These are phyloP conservation scores for Archips crataeganus DNA, from an alignment of 2,888 invertebrate genomes.

Conservation along the genomic window DNA sequence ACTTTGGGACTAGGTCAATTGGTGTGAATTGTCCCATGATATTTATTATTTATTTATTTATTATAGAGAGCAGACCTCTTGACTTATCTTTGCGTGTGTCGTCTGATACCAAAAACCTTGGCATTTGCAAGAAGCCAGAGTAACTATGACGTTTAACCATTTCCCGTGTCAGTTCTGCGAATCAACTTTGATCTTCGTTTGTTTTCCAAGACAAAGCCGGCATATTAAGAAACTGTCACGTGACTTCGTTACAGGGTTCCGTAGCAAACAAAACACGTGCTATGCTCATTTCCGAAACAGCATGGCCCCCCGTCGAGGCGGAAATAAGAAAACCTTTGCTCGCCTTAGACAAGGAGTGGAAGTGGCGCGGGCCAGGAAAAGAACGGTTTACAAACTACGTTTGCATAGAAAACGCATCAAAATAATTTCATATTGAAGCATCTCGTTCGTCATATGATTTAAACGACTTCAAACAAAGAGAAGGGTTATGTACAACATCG, in stretches of 20 bases:
- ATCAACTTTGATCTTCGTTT: not conserved
- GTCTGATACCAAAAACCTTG: too few species aligned
- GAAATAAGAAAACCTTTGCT: constrained; percentile 77
- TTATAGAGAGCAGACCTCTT: too few species aligned
- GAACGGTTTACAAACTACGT: constrained; percentile 25
- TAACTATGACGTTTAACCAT: not conserved
- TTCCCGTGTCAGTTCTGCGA: not conserved
- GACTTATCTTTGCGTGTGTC: too few species aligned
- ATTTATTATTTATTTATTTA: too few species aligned
- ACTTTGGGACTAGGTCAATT: too few species aligned
- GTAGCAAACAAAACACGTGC: constrained; percentile 49
- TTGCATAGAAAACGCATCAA: not conserved
- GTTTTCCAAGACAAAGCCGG: constrained; percentile 4
- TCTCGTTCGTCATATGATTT: too few species aligned
- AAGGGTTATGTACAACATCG: too few species aligned
- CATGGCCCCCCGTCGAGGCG: constrained; percentile 71
- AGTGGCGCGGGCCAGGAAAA: constrained; percentile 60
- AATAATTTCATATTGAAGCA: too few species aligned
- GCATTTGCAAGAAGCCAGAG: too few species aligned
- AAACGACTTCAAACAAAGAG: too few species aligned
- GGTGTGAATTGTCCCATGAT: too few species aligned
- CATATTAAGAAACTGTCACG: constrained; percentile 8
- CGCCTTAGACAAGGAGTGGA: constrained; percentile 64
- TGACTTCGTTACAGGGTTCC: constrained; percentile 30
- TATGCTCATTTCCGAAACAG: constrained; percentile 60